Percentiles rank a stretch among this genome's conserved stretches.
phyloP scores from a whole-genome alignment of 2,113 vertebrate species.

The Equus przewalskii region DNA sequence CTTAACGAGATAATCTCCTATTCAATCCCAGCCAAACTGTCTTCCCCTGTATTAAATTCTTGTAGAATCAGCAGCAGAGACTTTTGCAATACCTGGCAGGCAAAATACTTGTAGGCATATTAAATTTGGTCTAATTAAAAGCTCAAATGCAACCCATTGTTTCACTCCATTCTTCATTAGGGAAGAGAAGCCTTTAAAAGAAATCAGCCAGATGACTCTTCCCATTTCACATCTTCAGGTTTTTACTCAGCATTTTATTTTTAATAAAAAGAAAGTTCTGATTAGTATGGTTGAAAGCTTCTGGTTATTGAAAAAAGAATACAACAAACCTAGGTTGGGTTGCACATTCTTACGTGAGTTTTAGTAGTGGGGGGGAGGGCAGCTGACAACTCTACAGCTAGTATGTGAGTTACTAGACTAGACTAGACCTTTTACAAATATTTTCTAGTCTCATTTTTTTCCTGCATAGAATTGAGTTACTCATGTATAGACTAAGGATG shows the following conservation, averaged over 20 bases:
- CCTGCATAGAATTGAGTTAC: neutral
- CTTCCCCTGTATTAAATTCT: slow-evolving; percentile 55
- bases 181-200: slow-evolving; percentile 28
- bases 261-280: neutral
- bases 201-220: neutral
- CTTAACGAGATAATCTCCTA: slow-evolving; percentile 58
- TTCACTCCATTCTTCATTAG: slow-evolving; percentile 40
- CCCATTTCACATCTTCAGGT: slow-evolving; percentile 13
- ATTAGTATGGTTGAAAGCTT: slow-evolving; percentile 47
- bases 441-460: neutral
- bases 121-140: slow-evolving; percentile 62
- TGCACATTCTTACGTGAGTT: neutral
- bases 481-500: neutral
- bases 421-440: neutral
- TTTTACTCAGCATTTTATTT: slow-evolving; percentile 45
- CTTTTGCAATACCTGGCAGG: slow-evolving; percentile 25
- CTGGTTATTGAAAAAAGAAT: slow-evolving; percentile 3
- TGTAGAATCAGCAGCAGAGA: slow-evolving; percentile 59
- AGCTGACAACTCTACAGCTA: neutral
- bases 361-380: neutral
- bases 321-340: neutral
- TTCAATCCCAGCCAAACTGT: slow-evolving; percentile 53
- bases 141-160: slow-evolving; percentile 6
- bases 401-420: neutral
- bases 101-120: slow-evolving; percentile 47